A percentile compares a stretch with the other conserved stretches of the same genome.
Conservation (phyloP, 2,888 invertebrate species). For the Alentia gelatinosa region DNA sequence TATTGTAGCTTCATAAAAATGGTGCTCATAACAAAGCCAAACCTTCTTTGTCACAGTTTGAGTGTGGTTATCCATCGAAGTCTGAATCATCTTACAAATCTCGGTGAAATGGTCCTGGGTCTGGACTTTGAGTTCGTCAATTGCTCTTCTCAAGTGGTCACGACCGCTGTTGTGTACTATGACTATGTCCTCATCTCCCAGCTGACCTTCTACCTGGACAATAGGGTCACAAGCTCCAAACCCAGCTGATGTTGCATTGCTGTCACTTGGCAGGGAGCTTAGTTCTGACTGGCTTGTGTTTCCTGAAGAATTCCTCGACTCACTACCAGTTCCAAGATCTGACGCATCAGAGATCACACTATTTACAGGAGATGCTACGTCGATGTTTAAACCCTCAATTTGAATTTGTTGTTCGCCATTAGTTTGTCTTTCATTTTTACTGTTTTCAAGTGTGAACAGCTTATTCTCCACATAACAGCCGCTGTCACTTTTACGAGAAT, state of each 20-base stretch:
- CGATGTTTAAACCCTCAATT: background rate
- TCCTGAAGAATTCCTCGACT: conserved; percentile 1
- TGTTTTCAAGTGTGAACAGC: background rate
- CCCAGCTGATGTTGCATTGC: too few species aligned
- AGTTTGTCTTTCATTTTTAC: background rate
- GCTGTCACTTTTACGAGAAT: conserved; percentile 3
- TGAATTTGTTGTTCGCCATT: background rate
- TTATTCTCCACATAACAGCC: conserved; percentile 13
- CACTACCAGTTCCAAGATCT: conserved; percentile 5
- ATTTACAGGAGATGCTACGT: background rate
- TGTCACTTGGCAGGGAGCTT: background rate
- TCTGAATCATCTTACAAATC: conserved; percentile 56
- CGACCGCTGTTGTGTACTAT: conserved; percentile 48
- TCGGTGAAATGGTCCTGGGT: conserved; percentile 57
- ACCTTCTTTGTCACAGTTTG: conserved; percentile 65
- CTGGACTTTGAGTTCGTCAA: conserved; percentile 53
- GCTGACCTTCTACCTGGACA: conserved; percentile 49
- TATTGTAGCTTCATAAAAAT: conserved; percentile 70
- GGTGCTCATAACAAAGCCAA: conserved; percentile 73
- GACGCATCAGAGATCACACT: conserved; percentile 26
- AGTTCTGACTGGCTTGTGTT: background rate
- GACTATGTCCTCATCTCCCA: conserved; percentile 52
- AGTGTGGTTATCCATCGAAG: conserved; percentile 40
- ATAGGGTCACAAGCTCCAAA: conserved; percentile 10
- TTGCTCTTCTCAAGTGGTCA: conserved; percentile 46